Conservation (phyloP, 1,140 invertebrate species). For the Papilio xuthus region DNA sequence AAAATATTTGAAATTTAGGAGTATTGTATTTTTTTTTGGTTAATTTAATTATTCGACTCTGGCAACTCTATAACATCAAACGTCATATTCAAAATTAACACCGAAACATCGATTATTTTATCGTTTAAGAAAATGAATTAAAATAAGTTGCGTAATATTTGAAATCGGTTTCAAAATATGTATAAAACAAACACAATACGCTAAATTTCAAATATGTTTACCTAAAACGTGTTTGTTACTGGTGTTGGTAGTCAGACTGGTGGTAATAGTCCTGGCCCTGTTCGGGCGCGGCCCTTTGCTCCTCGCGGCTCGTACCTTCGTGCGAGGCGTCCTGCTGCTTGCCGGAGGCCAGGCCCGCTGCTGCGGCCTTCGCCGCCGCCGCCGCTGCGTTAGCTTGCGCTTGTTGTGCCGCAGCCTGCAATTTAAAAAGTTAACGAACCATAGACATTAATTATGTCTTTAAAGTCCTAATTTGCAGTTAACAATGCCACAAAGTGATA, state of each 20-base stretch:
- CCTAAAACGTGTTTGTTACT: conserved; percentile 64
- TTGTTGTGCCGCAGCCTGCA: conserved; percentile 72
- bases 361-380: conserved; percentile 73
- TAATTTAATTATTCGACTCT: neutral
- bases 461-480: neutral
- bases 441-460: neutral
- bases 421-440: neutral
- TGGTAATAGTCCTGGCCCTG: conserved; percentile 64
- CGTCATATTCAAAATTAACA: neutral
- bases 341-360: conserved; percentile 60
- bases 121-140: neutral
- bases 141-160: conserved; percentile 15
- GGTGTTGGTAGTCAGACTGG: conserved; percentile 72
- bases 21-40: conserved; percentile 17
- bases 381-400: conserved; percentile 72
- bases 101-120: neutral
- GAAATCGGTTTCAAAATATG: neutral
- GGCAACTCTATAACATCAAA: neutral
- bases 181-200: conserved; percentile 39
- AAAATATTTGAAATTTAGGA: conserved; percentile 34
- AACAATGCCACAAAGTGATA: neutral
- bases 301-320: conserved; percentile 74
- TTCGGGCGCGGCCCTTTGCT: conserved; percentile 58
- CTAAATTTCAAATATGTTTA: conserved; percentile 40
- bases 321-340: conserved; percentile 63